Conservation (phyloP, 2,888 invertebrate species). For the Drosophila mimetica region DNA sequence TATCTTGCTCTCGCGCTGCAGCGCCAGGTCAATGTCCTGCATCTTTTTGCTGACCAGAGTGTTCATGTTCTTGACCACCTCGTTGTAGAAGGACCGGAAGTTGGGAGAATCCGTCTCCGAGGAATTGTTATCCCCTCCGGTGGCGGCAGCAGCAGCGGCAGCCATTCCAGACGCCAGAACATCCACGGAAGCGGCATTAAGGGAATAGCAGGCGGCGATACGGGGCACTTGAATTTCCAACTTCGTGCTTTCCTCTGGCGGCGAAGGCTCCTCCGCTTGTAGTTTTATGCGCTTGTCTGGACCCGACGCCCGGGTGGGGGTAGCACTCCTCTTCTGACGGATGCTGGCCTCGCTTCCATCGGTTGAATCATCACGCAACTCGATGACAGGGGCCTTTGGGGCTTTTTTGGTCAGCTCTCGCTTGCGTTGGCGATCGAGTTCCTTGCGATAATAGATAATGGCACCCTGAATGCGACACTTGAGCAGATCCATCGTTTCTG, state of each 20-base stretch:
- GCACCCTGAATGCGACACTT: conserved; percentile 70
- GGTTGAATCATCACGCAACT: conserved; percentile 58
- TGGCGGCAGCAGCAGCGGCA: conserved; percentile 12
- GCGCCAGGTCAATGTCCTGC: conserved; percentile 82
- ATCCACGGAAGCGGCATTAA: conserved; percentile 54
- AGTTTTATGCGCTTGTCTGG: conserved; percentile 19
- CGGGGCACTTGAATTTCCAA: conserved; percentile 70
- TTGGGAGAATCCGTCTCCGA: conserved; percentile 17
- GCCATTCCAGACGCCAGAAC: conserved; percentile 24
- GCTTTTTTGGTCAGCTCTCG: conserved; percentile 8
- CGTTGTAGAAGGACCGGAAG: conserved; percentile 71
- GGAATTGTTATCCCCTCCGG: not conserved
- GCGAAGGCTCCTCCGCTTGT: not conserved
- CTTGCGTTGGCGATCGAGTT: conserved; percentile 59
- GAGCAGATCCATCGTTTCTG: conserved; percentile 58
- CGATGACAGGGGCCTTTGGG: conserved; percentile 35
- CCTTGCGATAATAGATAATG: conserved; percentile 72
- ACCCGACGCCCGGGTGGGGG: not conserved
- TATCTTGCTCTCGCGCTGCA: conserved; percentile 80
- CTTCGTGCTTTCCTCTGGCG: not conserved
- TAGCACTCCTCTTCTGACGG: conserved; percentile 1
- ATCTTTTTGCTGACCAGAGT: conserved; percentile 82
- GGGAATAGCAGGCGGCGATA: conserved; percentile 77
- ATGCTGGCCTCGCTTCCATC: conserved; percentile 33
- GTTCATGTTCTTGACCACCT: conserved; percentile 82